A percentile compares a stretch with the other conserved stretches of the same genome.
These are phyloP conservation scores for Phengaris alcon DNA, from an alignment of 2,888 invertebrate species.

Conservation along the genomic window DNA sequence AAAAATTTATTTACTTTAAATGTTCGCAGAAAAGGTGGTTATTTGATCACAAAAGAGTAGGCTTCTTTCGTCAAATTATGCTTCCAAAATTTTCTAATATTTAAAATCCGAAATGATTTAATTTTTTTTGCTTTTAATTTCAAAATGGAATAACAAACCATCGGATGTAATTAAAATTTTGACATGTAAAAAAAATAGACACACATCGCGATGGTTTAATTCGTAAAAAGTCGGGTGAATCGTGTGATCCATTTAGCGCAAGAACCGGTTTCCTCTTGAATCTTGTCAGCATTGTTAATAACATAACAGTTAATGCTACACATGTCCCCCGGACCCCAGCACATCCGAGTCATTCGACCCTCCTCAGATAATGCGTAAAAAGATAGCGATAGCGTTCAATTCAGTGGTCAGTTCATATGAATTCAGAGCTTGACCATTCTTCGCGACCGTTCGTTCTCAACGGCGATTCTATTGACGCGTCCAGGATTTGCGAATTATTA, in stretches of 20 bases:
- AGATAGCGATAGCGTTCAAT: slow-evolving; percentile 68
- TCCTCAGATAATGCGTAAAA: slow-evolving; percentile 71
- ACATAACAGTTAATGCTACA: slow-evolving; percentile 73
- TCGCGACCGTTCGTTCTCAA: slow-evolving; percentile 53
- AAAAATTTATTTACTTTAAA: no score
- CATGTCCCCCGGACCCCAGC: slow-evolving; percentile 56
- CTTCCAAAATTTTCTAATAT: no score
- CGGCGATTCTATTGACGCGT: slow-evolving; percentile 49
- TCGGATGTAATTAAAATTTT: slow-evolving; percentile 44
- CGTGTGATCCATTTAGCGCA: slow-evolving; percentile 78
- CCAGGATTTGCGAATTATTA: slow-evolving; percentile 56
- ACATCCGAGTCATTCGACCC: slow-evolving; percentile 59
- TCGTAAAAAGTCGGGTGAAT: slow-evolving; percentile 68
- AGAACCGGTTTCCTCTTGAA: slow-evolving; percentile 77
- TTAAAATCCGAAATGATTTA: no score
- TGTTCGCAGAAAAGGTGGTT: no score
- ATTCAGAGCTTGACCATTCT: slow-evolving; percentile 67
- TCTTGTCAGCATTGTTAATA: slow-evolving; percentile 69
- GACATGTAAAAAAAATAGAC: slow-evolving; percentile 10
- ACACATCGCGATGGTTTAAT: slow-evolving; percentile 18
- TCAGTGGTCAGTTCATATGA: slow-evolving; percentile 62
- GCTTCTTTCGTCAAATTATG: no score
- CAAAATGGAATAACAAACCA: slow-evolving; percentile 27
- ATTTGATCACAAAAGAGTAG: no score
- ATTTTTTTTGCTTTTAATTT: not conserved